Percentiles rank a stretch among this genome's conserved stretches.
phyloP scores from a whole-genome alignment of 2,797 vertebrate species.

The Lerista edwardsae region DNA sequence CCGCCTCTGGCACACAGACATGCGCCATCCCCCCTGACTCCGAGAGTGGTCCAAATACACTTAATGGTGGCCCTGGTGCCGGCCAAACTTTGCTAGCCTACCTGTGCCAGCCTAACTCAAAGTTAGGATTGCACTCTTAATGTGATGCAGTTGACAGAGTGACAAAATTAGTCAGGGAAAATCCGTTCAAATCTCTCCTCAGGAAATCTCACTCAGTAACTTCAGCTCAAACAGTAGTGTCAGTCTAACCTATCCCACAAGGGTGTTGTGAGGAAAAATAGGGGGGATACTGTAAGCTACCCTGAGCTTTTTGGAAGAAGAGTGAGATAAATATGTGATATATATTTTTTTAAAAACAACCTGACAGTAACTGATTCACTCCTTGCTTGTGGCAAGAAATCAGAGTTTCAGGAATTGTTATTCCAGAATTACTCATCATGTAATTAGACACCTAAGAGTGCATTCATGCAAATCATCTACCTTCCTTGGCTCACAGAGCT shows the following conservation, averaged over 20 bases:
- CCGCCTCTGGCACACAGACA: too few species aligned
- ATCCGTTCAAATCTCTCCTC: background rate
- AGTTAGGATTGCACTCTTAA: too few species aligned
- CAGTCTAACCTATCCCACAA: background rate
- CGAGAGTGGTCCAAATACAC: too few species aligned
- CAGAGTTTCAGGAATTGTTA: background rate
- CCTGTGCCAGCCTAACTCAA: too few species aligned
- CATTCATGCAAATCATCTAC: background rate
- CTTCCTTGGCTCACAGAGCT: background rate
- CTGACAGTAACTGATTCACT: background rate
- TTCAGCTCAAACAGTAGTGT: background rate
- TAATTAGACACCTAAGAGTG: background rate
- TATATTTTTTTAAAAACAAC: too few species aligned
- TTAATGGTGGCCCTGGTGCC: too few species aligned
- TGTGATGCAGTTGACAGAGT: background rate
- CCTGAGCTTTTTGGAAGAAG: background rate
- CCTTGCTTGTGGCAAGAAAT: background rate
- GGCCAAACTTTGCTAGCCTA: too few species aligned
- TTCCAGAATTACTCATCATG: background rate
- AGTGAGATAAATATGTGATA: background rate
- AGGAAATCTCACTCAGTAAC: background rate
- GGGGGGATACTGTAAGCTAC: background rate
- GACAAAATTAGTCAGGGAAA: too few species aligned
- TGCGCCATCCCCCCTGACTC: too few species aligned
- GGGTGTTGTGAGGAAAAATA: background rate